Evolutionary conservation across 2,888 invertebrate genomes (phyloP).

Genomic region (Prenolepis imparis): DNA sequence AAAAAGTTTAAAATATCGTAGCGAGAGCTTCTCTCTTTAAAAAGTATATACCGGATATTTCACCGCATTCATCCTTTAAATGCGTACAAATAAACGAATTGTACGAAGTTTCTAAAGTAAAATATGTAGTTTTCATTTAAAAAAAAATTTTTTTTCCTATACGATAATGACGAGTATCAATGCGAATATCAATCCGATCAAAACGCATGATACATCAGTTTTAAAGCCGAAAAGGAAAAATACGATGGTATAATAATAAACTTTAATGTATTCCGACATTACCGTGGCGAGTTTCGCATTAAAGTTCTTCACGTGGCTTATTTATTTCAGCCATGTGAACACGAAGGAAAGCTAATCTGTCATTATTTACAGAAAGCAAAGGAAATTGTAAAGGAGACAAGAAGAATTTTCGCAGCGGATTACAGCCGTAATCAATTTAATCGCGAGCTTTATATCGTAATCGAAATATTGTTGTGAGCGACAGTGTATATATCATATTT

Average conservation of each 20-base stretch:
- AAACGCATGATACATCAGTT: slow-evolving; percentile 4
- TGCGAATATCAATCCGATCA: neutral
- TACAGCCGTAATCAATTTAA: neutral
- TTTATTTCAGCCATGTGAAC: slow-evolving; percentile 22
- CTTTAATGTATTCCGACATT: slow-evolving; percentile 38
- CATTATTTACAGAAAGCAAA: too few relatives aligned
- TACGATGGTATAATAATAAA: slow-evolving; percentile 5
- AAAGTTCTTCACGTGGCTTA: slow-evolving; percentile 39
- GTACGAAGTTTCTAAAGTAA: neutral
- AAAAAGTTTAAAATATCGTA: neutral
- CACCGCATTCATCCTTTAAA: neutral
- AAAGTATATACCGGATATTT: neutral
- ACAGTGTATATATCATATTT: neutral
- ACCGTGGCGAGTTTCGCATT: slow-evolving; percentile 15
- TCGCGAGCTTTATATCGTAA: neutral
- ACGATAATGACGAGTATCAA: neutral
- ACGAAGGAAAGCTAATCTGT: neutral
- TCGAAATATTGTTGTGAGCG: neutral
- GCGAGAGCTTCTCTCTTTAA: neutral
- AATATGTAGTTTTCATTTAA: neutral
- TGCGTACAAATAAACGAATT: neutral
- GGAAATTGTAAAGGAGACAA: neutral
- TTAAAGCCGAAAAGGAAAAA: neutral
- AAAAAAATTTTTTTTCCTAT: neutral
- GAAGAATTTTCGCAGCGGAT: neutral